Conservation (phyloP, 2,113 vertebrate genomes). For the Tragelaphus buxtoni region DNA sequence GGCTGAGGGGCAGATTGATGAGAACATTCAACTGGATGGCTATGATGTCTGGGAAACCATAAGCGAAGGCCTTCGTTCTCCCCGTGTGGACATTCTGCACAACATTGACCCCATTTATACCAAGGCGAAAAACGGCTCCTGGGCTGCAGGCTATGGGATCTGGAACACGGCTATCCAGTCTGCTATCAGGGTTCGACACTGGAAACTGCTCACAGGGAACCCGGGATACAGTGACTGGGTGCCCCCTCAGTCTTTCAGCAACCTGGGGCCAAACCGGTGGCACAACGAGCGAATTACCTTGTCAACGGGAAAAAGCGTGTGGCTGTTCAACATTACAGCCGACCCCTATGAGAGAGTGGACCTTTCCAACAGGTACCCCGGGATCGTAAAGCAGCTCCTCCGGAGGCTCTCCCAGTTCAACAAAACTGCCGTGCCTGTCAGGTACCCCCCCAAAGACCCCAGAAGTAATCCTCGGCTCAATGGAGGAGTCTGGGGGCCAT, state of each 20-base stretch:
- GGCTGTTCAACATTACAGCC: conserved; percentile 97
- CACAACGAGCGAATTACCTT: conserved; percentile 90
- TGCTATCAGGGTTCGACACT: conserved; percentile 92
- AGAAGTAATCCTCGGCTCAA: conserved; percentile 95
- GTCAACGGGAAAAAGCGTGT: conserved; percentile 92
- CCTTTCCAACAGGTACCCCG: conserved; percentile 88
- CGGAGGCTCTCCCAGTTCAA: conserved; percentile 90
- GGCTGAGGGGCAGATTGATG: conserved; percentile 91
- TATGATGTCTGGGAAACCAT: conserved; percentile 98
- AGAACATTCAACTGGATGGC: conserved; percentile 91
- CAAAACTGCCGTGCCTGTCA: conserved; percentile 92
- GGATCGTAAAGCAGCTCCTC: conserved; percentile 91
- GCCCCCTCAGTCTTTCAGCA: conserved; percentile 94
- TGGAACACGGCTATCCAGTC: conserved; percentile 97
- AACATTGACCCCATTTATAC: conserved; percentile 97
- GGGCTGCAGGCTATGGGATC: conserved; percentile 93
- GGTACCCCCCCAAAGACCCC: conserved; percentile 94
- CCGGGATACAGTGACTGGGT: conserved; percentile 97
- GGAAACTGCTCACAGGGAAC: conserved; percentile 95
- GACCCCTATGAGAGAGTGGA: conserved; percentile 96
- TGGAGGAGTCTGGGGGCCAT: conserved; percentile 96
- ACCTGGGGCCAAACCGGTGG: conserved; percentile 87
- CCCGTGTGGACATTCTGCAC: conserved; percentile 94
- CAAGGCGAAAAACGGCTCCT: conserved; percentile 94
- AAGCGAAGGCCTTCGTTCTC: conserved; percentile 93